Evolutionary conservation across 2,888 invertebrate genomes (phyloP).

Genomic region (Dynastes hyllus): DNA sequence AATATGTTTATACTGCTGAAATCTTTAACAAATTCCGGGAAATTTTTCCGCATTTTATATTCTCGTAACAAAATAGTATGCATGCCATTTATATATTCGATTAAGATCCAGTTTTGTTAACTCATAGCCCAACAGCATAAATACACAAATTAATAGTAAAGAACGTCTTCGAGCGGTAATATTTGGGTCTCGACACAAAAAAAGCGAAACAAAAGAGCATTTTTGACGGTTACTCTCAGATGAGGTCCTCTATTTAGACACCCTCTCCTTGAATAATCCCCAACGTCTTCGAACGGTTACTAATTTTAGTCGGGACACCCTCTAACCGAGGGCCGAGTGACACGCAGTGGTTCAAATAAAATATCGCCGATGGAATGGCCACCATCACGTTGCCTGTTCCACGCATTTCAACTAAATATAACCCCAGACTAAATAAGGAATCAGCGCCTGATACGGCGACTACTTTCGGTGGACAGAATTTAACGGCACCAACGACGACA

Average conservation of each 20-base stretch:
- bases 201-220: background rate
- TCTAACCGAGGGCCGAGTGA: slow-evolving; percentile 23
- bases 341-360: slow-evolving; percentile 46
- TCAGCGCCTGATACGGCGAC: slow-evolving; percentile 20
- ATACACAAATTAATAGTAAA: too few species aligned
- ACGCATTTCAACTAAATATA: slow-evolving; percentile 48
- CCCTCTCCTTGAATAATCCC: slow-evolving; percentile 42
- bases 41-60: too few species aligned
- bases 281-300: slow-evolving; percentile 38
- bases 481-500: slow-evolving; percentile 13
- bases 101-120: too few species aligned
- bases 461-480: slow-evolving; percentile 40
- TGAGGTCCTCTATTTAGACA: slow-evolving; percentile 44
- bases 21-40: too few species aligned
- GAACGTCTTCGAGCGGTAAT: too few species aligned
- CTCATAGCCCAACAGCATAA: too few species aligned
- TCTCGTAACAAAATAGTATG: too few species aligned
- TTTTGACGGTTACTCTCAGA: slow-evolving; percentile 33
- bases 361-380: slow-evolving; percentile 48
- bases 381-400: slow-evolving; percentile 1
- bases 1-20: too few species aligned
- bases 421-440: slow-evolving; percentile 49
- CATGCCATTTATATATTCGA: too few species aligned
- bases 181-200: too few species aligned
- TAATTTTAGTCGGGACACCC: slow-evolving; percentile 48